A percentile compares a stretch with the other conserved stretches of the same genome.
These are phyloP conservation scores for Merodon equestris DNA, from an alignment of 2,888 invertebrate genomes.

Conservation along the genomic window DNA sequence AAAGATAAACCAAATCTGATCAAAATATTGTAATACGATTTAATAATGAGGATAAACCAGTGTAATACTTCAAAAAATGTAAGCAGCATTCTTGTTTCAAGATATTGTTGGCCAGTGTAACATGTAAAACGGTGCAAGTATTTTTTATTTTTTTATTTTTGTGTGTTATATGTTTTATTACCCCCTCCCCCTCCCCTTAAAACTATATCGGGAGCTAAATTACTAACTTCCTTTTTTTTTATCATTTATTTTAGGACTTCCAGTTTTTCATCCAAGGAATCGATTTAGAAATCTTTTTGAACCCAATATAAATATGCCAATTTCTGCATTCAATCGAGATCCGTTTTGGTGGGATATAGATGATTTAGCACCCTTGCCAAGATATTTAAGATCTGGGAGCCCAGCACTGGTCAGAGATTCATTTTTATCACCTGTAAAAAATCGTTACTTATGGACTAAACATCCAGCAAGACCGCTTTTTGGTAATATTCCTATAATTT, in stretches of 20 bases:
- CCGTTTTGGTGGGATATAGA: slow-evolving; percentile 95
- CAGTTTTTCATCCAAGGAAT: slow-evolving; percentile 85
- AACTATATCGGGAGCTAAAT: too few species aligned
- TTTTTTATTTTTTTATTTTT: too few species aligned
- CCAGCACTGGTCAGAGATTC: slow-evolving; percentile 91
- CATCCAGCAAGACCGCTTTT: slow-evolving; percentile 92
- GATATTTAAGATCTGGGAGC: slow-evolving; percentile 83
- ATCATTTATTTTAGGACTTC: slow-evolving; percentile 81
- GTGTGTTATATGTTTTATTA: too few species aligned
- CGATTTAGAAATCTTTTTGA: slow-evolving; percentile 85
- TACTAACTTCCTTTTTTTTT: not conserved
- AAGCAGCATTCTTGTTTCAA: too few species aligned
- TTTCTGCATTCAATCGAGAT: slow-evolving; percentile 90
- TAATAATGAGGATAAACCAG: too few species aligned
- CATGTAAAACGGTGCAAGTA: too few species aligned
- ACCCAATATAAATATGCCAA: slow-evolving; percentile 88
- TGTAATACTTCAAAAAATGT: too few species aligned
- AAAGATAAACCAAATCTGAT: too few species aligned
- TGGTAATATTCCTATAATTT: slow-evolving; percentile 82
- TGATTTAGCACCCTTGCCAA: slow-evolving; percentile 87
- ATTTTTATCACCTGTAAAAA: slow-evolving; percentile 94
- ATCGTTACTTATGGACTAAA: slow-evolving; percentile 93
- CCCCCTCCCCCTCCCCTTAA: too few species aligned
- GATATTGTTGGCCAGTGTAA: too few species aligned
- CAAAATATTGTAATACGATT: too few species aligned